Percentiles rank a stretch among this genome's conserved stretches.
phyloP scores from a whole-genome alignment of 1,140 invertebrate species.

The Heterodera carotae region DNA sequence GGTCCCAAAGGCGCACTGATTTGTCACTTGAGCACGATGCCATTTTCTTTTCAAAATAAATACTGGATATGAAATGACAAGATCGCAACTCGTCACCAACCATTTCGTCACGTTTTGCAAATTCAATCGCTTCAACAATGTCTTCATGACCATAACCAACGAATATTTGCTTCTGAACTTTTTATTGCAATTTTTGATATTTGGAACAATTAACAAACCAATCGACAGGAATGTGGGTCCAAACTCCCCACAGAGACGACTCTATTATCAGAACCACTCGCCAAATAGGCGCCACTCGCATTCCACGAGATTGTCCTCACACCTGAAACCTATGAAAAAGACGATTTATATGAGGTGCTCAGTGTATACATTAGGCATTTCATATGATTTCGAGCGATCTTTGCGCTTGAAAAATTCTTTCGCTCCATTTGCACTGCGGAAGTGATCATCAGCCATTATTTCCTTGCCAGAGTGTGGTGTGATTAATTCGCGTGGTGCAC shows the following conservation, averaged over 20 bases:
- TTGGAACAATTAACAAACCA: slow-evolving; percentile 32
- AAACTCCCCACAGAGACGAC: slow-evolving; percentile 43
- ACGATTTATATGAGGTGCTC: neutral
- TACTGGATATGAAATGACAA: too few relatives aligned
- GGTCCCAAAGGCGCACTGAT: slow-evolving; percentile 50
- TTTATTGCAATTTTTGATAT: neutral
- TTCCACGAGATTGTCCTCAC: slow-evolving; percentile 39
- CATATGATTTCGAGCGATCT: slow-evolving; percentile 37
- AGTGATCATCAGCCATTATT: slow-evolving; percentile 26
- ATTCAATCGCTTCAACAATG: slow-evolving; percentile 40
- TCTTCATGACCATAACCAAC: slow-evolving; percentile 47
- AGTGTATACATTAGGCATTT: slow-evolving; percentile 23
- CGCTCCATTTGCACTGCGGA: slow-evolving; percentile 30
- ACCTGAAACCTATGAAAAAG: slow-evolving; percentile 20
- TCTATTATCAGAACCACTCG: slow-evolving; percentile 39
- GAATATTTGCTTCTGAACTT: slow-evolving; percentile 43
- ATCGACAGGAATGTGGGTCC: slow-evolving; percentile 37
- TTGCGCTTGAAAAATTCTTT: slow-evolving; percentile 37
- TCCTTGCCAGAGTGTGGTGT: neutral
- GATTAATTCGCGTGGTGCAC: neutral
- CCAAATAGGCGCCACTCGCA: slow-evolving; percentile 33
- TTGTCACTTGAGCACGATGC: slow-evolving; percentile 51
- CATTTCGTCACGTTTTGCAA: slow-evolving; percentile 39
- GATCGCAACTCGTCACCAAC: too few relatives aligned
- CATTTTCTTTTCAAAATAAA: slow-evolving; percentile 22